Evolutionary conservation across 1,140 invertebrate species (phyloP).

Genomic region (Dendrolimus punctatus): DNA sequence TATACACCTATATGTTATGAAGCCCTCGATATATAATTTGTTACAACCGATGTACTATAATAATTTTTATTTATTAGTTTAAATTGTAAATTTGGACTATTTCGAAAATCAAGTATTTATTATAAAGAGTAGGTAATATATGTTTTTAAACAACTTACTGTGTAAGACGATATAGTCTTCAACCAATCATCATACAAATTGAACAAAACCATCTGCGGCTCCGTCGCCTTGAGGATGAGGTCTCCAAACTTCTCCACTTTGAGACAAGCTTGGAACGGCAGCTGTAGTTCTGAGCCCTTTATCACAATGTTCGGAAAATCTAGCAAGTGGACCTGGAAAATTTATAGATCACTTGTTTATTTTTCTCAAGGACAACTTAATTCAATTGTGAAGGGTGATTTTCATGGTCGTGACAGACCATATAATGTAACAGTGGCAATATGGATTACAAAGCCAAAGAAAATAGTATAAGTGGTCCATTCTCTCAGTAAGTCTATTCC

Average conservation of each 20-base stretch:
- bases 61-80: too few relatives aligned
- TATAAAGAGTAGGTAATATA: background rate
- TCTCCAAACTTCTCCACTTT: constrained; percentile 99
- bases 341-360: background rate
- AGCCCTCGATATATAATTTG: too few relatives aligned
- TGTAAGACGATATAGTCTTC: constrained; percentile 96
- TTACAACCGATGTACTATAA: too few relatives aligned
- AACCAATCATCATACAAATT: constrained; percentile 99
- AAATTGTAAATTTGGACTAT: too few relatives aligned
- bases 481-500: background rate
- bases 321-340: constrained; percentile 88
- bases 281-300: constrained; percentile 98
- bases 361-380: too few relatives aligned
- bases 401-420: too few relatives aligned
- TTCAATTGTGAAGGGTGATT: too few relatives aligned
- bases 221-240: constrained; percentile 98
- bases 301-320: constrained; percentile 99
- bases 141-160: constrained; percentile 63
- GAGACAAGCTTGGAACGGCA: constrained; percentile 99
- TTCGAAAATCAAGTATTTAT: background rate
- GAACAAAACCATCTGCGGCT: constrained; percentile 99
- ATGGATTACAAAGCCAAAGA: constrained; percentile 11
- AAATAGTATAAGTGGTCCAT: constrained; percentile 5
- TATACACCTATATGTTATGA: too few relatives aligned
- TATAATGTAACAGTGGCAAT: too few relatives aligned